Evolutionary conservation across 2,888 invertebrate species (phyloP).

Genomic region (Synergus laeviventris): DNA sequence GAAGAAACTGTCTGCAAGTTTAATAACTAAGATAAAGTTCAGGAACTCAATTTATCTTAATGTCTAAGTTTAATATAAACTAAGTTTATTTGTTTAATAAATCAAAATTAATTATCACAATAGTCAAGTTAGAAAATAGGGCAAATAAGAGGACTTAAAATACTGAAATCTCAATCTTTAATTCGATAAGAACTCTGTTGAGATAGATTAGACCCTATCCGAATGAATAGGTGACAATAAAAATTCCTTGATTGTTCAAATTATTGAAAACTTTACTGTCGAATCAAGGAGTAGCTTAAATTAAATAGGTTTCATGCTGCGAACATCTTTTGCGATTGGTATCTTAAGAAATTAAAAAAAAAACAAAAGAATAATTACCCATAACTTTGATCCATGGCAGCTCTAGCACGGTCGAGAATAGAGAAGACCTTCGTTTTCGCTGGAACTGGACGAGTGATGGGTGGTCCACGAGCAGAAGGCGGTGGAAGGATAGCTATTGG

Average conservation of each 20-base stretch:
- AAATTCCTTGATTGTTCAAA: no score
- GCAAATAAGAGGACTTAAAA: no score
- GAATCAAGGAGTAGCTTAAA: no score
- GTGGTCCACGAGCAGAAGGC: constrained; percentile 74
- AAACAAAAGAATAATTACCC: constrained; percentile 75
- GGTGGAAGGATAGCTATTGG: constrained; percentile 75
- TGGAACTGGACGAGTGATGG: constrained; percentile 77
- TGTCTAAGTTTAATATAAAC: not conserved
- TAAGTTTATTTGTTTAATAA: not conserved
- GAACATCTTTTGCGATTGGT: no score
- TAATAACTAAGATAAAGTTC: not conserved
- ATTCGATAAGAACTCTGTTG: not conserved
- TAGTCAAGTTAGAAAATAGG: not conserved
- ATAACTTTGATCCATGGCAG: constrained; percentile 89
- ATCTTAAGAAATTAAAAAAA: constrained; percentile 11
- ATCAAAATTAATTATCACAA: not conserved
- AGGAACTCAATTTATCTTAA: not conserved
- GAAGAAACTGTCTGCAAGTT: not conserved
- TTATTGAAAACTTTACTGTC: no score
- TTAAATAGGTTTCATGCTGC: no score
- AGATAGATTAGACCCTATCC: no score
- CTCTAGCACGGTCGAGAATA: constrained; percentile 88
- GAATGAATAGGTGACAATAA: no score
- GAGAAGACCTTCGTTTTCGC: constrained; percentile 90
- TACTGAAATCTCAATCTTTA: no score